Conservation (phyloP, 2,113 vertebrate genomes). For the Chaenocephalus aceratus region DNA sequence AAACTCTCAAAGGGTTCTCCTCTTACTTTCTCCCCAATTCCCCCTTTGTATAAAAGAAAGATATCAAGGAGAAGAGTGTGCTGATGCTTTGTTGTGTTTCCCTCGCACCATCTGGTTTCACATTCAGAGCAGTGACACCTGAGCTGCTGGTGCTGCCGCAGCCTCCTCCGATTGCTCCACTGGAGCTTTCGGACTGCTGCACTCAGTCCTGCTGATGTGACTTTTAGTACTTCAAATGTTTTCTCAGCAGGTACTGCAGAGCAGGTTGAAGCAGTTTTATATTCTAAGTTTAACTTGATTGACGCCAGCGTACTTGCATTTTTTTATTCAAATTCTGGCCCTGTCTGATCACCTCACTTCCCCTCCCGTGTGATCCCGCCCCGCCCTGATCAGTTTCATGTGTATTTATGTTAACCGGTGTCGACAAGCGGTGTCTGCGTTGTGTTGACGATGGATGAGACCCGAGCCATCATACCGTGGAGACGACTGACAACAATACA, state of each 20-base stretch:
- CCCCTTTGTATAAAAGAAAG: background rate
- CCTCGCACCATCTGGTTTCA: slow-evolving; percentile 12
- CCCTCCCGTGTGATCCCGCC: too few relatives aligned
- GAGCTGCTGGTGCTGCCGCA: slow-evolving; percentile 12
- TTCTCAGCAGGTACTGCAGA: background rate
- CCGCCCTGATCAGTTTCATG: too few relatives aligned
- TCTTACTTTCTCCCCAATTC: background rate
- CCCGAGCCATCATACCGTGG: too few relatives aligned
- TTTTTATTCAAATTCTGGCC: too few relatives aligned
- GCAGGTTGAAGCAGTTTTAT: background rate
- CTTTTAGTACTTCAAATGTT: slow-evolving; percentile 1
- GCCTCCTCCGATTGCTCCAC: slow-evolving; percentile 16
- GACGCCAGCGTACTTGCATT: background rate
- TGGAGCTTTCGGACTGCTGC: background rate
- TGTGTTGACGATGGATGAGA: too few relatives aligned
- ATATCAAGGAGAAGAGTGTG: background rate
- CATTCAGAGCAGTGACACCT: slow-evolving; percentile 11
- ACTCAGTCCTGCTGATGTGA: background rate
- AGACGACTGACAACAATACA: too few relatives aligned
- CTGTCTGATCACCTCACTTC: too few relatives aligned
- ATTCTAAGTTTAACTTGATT: background rate
- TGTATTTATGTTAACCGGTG: too few relatives aligned
- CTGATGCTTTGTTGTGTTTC: background rate
- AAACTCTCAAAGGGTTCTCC: slow-evolving; percentile 28
- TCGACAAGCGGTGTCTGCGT: too few relatives aligned